A percentile compares a stretch with the other conserved stretches of the same genome.
Conservation (phyloP, 30 jellyfish, hydroid and myxozoan species). For the Cassiopea andromeda region DNA sequence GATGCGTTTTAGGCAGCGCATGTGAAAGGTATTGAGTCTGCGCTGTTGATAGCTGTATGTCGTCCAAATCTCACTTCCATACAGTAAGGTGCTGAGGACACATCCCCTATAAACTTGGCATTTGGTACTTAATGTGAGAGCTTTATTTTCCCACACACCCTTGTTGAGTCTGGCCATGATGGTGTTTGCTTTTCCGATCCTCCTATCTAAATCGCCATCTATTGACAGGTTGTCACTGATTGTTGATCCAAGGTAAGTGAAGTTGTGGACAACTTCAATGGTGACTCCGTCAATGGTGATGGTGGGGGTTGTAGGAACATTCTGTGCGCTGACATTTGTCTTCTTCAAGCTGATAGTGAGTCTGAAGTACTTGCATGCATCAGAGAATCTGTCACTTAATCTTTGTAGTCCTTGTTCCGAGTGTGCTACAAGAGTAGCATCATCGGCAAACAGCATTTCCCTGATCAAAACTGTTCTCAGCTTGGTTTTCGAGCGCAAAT, state of each 20-base stretch:
- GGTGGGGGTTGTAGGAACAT: background rate
- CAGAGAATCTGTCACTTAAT: constrained; percentile 1
- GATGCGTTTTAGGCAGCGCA: too few relatives aligned
- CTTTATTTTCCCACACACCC: background rate
- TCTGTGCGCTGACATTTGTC: constrained; percentile 8
- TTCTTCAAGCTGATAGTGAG: constrained; percentile 16
- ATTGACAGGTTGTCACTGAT: background rate
- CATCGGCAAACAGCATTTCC: constrained; percentile 28
- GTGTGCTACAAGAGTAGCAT: constrained; percentile 23
- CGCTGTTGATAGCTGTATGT: too few relatives aligned
- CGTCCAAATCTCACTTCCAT: too few relatives aligned
- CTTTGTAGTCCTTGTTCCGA: constrained; percentile 22
- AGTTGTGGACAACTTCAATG: constrained; percentile 7
- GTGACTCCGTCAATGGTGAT: background rate
- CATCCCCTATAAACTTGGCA: too few relatives aligned
- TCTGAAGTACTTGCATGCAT: constrained; percentile 23
- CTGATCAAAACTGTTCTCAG: background rate
- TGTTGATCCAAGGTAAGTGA: constrained; percentile 31
- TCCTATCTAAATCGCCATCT: too few relatives aligned
- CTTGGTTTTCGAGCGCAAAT: constrained; percentile 12
- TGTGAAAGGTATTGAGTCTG: too few relatives aligned
- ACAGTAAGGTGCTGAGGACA: too few relatives aligned
- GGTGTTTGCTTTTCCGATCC: too few relatives aligned
- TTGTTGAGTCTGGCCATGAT: background rate
- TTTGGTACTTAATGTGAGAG: too few relatives aligned